Base-by-base conservation (phyloP, 2,888 invertebrate species). In the Andrena camellia region DNA sequence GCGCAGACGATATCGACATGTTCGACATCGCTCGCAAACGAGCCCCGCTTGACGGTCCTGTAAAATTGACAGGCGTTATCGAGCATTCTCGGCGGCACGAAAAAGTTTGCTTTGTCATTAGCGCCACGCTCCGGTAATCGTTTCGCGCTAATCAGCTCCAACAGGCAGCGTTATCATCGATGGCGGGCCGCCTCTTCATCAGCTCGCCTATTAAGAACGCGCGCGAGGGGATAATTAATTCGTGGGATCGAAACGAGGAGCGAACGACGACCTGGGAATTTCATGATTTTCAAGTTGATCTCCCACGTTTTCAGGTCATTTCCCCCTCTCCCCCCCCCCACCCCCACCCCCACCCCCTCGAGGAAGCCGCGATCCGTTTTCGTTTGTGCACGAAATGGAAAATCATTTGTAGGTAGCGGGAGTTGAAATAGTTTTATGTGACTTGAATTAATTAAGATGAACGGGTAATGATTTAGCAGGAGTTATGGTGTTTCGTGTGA, bases 1-100 rank as follows among this genome's bases (percentile, higher is more conserved):
- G 23, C 50, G 52, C 68, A 50, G 42, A 72, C 75, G 71, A 68
- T 83, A 76, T 83, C 80, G 82, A 83, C 82, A 82, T 82, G 62
- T 82, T 79, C 66, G 74, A 79, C 71, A 75, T 68, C 59, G 62
- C 52, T 67, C 59, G 75, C 63, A 80, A 79, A 71, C 73, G 82
- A 76, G 67, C 68, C 42, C 52, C 80, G 63, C 68, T 79, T 82
- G 79, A 79, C 79, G 71, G 63, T 75, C 54, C 80, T 20, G 63
- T 63, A 75, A 80, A 83, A 83, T 83, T 72, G 82, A 79, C 80
- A 80, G 80, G 67, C 63, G 68, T 71, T 80, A 75, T 83, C 71
- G 80, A 83, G 82, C 66, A 63, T 80, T 70, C 63, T 80, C n/a
- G 31, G 31, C 7, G 71, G 62, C 52, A 63, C 57, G 75, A 80